Evolutionary conservation across 2,888 invertebrate genomes (phyloP).

Genomic region (Ophion obscuratus): DNA sequence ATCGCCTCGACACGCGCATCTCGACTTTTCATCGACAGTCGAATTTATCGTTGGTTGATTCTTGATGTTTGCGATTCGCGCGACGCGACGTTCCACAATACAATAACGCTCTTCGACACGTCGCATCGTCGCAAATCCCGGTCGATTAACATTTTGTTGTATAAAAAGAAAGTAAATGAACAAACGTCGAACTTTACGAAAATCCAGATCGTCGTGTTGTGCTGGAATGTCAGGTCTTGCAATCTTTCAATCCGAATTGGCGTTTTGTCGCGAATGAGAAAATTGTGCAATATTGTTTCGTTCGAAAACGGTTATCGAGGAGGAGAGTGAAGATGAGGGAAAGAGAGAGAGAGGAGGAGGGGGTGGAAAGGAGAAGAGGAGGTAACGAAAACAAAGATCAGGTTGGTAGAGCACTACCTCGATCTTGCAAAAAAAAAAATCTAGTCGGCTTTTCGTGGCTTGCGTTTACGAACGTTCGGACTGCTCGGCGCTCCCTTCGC

Average conservation of each 20-base stretch:
- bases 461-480: conserved; percentile 89
- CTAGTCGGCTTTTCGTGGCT: conserved; percentile 90
- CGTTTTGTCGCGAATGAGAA: conserved; percentile 13
- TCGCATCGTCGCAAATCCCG: neutral
- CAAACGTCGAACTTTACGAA: neutral
- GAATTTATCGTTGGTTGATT: neutral
- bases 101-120: neutral
- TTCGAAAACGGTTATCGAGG: conserved; percentile 20
- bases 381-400: conserved; percentile 41
- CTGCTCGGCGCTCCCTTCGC: conserved; percentile 82
- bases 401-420: conserved; percentile 13
- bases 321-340: neutral
- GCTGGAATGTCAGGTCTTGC: conserved; percentile 62
- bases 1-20: neutral
- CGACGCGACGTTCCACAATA: neutral
- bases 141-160: conserved; percentile 8
- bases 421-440: conserved; percentile 56
- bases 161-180: neutral
- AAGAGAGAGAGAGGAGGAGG: neutral
- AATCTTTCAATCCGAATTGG: conserved; percentile 42
- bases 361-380: neutral
- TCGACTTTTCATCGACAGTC: neutral
- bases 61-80: too few species aligned
- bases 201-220: conserved; percentile 53
- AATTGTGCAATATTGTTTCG: conserved; percentile 35